A percentile compares a stretch with the other conserved stretches of the same genome.
These are phyloP conservation scores for Cephus cinctus DNA, from an alignment of 1,140 invertebrate genomes.

Conservation along the genomic window DNA sequence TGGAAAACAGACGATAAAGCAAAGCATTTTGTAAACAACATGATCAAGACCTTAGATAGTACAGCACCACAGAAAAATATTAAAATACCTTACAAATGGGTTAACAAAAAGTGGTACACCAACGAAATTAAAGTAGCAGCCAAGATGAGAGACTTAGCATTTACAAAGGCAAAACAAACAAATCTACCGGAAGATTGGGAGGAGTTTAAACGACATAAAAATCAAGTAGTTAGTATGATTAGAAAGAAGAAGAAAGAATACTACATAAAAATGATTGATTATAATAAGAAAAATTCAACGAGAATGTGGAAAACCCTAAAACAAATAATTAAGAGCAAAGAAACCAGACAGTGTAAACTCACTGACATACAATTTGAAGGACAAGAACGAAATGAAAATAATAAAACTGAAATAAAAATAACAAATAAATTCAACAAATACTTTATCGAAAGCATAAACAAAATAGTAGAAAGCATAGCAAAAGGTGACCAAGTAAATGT, in stretches of 20 bases:
- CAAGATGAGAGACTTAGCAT: not conserved
- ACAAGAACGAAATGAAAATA: not conserved
- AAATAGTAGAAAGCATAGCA: no score
- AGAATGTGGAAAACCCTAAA: not conserved
- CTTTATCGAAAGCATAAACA: no score
- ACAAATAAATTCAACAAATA: no score
- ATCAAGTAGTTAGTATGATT: not conserved
- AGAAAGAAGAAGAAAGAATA: not conserved
- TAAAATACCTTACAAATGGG: not conserved
- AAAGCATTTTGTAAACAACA: not conserved
- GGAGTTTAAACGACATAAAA: not conserved
- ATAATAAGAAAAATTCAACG: not conserved
- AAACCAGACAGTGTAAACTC: not conserved
- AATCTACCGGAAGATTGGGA: not conserved
- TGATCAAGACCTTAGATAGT: not conserved
- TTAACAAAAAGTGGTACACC: not conserved
- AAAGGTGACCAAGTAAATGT: no score
- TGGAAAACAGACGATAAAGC: not conserved
- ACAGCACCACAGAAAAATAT: not conserved
- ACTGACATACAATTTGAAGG: not conserved
- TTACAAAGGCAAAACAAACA: not conserved
- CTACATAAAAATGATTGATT: not conserved
- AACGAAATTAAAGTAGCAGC: not conserved
- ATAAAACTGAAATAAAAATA: no score
- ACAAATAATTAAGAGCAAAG: not conserved